Evolutionary conservation across 2,888 invertebrate genomes (phyloP), one percentile per base, ranked within the genome.

Genomic region (Leptothorax acervorum): DNA sequence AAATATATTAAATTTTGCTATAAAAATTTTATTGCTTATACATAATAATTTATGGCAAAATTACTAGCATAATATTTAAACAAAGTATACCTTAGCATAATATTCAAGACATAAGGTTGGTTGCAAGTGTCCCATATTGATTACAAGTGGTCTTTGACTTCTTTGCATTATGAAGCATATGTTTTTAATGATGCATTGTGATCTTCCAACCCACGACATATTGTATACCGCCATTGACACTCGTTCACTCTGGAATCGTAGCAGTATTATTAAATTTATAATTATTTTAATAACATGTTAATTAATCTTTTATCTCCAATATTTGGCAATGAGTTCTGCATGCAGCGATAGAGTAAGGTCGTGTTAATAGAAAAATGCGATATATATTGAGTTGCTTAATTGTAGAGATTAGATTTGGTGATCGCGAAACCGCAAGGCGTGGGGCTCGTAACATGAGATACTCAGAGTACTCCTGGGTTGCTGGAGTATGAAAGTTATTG

Each of bases 51-150:
- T 39, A 39, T 53, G 2, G 31, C 60, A 60, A 71, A 39, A n/a
- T 51, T 70, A 18, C 28, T 51, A 15, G 48, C 4, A 48, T 15
- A 48, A 48, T 48, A 48, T 48, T 4, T 48, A 48, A 48, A 1
- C 15, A 15, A 48, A 15, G 4, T 48, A n/a, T n/a, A 73, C 71
- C 28, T 73, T 55, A 42, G 55, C 5, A 18, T 23, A 73, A 73
- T 73, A 55, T 73, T 73, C 39, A 42, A 73, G 73, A 23, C 55
- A 42, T 57, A 73, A 57, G 15, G 9, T 28, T 42, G 55, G 42
- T 18, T 57, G 18, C 3, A 73, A 11, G 23, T 5, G 6, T 70
- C 70, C 39, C 28, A 73, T 73, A 3, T 5, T 57, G 15, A 57
- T 42, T 42, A 42, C 1, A 15, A 73, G 23, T 5, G 57, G 18